Evolutionary conservation across 2,888 invertebrate species (phyloP), one percentile per base, ranked within the genome.

Genomic region (Halictus quadricinctus): DNA sequence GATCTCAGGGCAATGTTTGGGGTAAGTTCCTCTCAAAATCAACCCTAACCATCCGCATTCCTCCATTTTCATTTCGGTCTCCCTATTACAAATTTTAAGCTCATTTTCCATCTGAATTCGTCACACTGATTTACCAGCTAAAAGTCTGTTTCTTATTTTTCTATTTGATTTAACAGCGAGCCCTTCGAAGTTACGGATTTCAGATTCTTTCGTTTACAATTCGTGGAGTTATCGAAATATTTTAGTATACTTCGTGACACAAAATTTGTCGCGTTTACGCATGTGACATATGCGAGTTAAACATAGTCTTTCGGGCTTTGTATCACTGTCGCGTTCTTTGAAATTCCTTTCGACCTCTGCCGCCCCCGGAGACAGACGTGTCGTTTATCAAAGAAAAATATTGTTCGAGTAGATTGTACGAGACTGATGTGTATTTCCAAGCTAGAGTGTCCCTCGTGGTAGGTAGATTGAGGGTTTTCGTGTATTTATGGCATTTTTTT

Each of bases 1-100:
- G 99, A 99, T 95, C 97, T 99, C 91, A 97, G 99, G 95, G 98
- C 98, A 93, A 98, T 99, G 97, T 99, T 99, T 95, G 99, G 99
- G 96, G 99, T 99, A 96, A 97, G 98, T 97, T 21, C 7, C 8
- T 21, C 50, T 50, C 21, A 8, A 54, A 21, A 21, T 54, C 10
- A 54, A 21, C 21, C 21, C 21, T 2, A 54, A 54, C 10, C 29
- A 29, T 1, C 29, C 29, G 0, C 29, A 29, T 29, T 29, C 29
- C 54, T 21, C 21, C 50, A 54, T 21, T 54, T 50, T 12, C 12
- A 46, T 46, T 46, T 46, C 1, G 1, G 1, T 46, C 10, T 46
- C 43, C 12, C 43, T 46, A 46, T 46, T 46, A 29, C 41, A 41
- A 41, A 7, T 41, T 8, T 41, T 41, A 41, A 41, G 8, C 41